phyloP scores from a whole-genome alignment of 2,113 vertebrate species.

The Lepus americanus region DNA sequence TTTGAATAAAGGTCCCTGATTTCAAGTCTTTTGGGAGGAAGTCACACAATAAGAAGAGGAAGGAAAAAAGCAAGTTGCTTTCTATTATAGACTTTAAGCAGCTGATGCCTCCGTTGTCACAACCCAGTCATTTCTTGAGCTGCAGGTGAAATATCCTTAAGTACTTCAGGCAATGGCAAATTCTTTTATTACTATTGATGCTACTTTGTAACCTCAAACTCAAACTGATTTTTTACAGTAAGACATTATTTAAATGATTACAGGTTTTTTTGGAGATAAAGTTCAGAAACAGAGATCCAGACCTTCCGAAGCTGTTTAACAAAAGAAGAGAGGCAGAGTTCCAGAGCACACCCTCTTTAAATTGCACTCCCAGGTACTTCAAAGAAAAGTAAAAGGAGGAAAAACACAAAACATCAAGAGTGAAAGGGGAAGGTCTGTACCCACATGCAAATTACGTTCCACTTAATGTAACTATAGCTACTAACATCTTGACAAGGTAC shows the following conservation, averaged over 20 bases:
- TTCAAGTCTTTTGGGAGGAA: background rate
- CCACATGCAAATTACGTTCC: background rate
- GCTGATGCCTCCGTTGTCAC: background rate
- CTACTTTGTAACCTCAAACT: constrained; percentile 25
- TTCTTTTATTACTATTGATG: background rate
- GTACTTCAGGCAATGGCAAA: background rate
- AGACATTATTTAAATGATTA: background rate
- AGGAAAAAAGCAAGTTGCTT: background rate
- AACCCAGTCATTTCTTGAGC: background rate
- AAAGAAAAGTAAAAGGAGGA: background rate
- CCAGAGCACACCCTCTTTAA: background rate
- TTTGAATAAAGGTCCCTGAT: too few species aligned
- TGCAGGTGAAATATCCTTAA: constrained; percentile 18
- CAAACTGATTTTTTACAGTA: background rate
- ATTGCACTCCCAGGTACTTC: background rate
- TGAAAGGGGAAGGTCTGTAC: background rate
- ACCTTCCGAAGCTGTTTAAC: background rate
- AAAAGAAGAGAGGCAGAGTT: background rate
- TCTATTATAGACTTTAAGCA: background rate
- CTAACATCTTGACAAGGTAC: background rate
- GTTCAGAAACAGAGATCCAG: constrained; percentile 9
- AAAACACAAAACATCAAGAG: background rate
- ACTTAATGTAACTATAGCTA: background rate
- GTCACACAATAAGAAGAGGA: background rate
- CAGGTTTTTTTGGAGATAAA: background rate